Conservation (phyloP, 2,113 vertebrate species). For the Phodopus roborovskii region DNA sequence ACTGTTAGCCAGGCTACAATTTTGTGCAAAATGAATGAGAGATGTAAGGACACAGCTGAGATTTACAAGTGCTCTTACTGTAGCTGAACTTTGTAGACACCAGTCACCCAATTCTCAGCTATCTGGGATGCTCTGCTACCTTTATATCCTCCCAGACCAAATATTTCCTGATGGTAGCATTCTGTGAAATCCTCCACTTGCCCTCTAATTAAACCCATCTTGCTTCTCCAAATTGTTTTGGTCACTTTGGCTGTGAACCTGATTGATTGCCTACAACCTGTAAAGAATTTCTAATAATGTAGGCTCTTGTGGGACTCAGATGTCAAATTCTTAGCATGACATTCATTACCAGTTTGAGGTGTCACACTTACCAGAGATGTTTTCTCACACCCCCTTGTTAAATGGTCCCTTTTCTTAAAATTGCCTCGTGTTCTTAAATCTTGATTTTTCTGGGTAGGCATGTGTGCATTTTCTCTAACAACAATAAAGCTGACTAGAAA, state of each 20-base stretch:
- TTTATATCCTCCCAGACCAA: neutral
- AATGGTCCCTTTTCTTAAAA: conserved; percentile 28
- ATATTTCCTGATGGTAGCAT: neutral
- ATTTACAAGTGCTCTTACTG: neutral
- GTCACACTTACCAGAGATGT: neutral
- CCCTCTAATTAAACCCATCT: neutral
- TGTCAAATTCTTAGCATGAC: neutral
- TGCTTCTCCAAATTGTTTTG: neutral
- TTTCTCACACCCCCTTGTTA: neutral
- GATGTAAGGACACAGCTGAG: neutral
- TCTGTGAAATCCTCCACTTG: neutral
- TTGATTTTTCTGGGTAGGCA: conserved; percentile 8
- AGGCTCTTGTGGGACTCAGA: neutral
- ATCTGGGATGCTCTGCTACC: neutral
- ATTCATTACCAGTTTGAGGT: neutral
- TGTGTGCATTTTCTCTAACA: neutral
- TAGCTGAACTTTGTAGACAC: neutral
- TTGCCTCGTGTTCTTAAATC: neutral
- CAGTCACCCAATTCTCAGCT: neutral
- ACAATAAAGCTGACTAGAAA: neutral
- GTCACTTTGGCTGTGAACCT: neutral
- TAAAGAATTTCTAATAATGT: neutral
- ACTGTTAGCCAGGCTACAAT: neutral
- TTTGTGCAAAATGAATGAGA: neutral
- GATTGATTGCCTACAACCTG: neutral